Conservation (phyloP, 2,113 vertebrate genomes). For the Boleophthalmus pectinirostris region DNA sequence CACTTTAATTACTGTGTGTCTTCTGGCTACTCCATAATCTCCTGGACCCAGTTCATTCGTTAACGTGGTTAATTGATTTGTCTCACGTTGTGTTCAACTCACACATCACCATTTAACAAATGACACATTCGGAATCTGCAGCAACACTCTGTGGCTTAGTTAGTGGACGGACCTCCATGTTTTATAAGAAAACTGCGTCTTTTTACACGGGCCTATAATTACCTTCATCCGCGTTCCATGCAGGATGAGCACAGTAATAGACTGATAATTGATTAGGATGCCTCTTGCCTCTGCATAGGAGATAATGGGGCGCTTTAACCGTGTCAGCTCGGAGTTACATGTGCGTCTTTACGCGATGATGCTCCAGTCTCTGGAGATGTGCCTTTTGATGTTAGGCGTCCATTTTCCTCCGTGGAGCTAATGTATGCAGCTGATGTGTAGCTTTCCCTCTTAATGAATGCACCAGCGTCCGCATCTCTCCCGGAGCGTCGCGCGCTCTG, state of each 20-base stretch:
- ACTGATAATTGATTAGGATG: slow-evolving; percentile 31
- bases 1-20: slow-evolving; percentile 14
- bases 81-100: slow-evolving; percentile 58
- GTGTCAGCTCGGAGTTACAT: not conserved
- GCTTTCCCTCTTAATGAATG: slow-evolving; percentile 69
- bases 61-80: slow-evolving; percentile 51
- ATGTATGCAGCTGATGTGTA: slow-evolving; percentile 57
- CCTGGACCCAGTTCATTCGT: slow-evolving; percentile 25
- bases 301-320: slow-evolving; percentile 34
- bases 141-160: slow-evolving; percentile 20
- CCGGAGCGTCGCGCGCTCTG: slow-evolving; percentile 48
- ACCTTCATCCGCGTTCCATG: slow-evolving; percentile 50
- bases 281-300: slow-evolving; percentile 25
- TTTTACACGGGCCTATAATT: slow-evolving; percentile 55
- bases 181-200: slow-evolving; percentile 31
- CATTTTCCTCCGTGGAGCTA: slow-evolving; percentile 73
- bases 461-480: slow-evolving; percentile 73
- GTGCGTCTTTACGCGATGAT: slow-evolving; percentile 28
- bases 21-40: slow-evolving; percentile 37
- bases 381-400: slow-evolving; percentile 68
- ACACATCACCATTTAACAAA: slow-evolving; percentile 18
- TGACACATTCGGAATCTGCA: slow-evolving; percentile 17
- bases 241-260: slow-evolving; percentile 33
- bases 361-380: slow-evolving; percentile 50
- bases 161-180: slow-evolving; percentile 20